These are phyloP conservation scores for Beris morrisii DNA, from an alignment of 2,888 invertebrate species.

Conservation along the genomic window DNA sequence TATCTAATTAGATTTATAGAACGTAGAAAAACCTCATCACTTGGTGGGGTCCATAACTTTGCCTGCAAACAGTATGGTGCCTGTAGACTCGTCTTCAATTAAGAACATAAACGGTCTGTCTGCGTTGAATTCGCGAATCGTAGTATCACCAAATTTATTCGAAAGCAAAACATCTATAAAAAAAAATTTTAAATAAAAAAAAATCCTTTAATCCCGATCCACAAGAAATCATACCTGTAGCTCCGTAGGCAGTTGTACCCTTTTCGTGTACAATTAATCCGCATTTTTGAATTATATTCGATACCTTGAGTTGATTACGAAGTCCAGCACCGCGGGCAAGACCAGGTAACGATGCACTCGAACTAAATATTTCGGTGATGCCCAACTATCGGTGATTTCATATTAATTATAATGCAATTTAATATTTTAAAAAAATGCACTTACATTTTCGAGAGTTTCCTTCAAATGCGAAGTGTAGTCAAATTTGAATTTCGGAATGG, in stretches of 20 bases:
- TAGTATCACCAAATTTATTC: conserved; percentile 72
- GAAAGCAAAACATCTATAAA: conserved; percentile 63
- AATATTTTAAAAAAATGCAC: conserved; percentile 20
- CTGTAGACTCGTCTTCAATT: conserved; percentile 73
- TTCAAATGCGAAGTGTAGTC: conserved; percentile 68
- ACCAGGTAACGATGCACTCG: conserved; percentile 70
- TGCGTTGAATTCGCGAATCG: conserved; percentile 65
- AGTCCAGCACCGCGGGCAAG: conserved; percentile 63
- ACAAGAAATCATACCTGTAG: conserved; percentile 57
- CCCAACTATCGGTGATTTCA: conserved; percentile 61
- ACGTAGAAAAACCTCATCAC: conserved; percentile 24
- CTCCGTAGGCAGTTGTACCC: conserved; percentile 71
- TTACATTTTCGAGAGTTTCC: conserved; percentile 64
- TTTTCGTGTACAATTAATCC: conserved; percentile 77
- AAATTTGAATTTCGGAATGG: conserved; percentile 74
- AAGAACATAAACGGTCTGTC: conserved; percentile 78
- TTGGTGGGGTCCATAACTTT: conserved; percentile 67
- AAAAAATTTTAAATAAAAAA: conserved; percentile 37
- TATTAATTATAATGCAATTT: not conserved
- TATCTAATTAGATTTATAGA: too few species aligned
- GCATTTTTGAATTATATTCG: conserved; percentile 72
- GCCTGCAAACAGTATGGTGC: conserved; percentile 75
- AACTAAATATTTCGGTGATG: conserved; percentile 70
- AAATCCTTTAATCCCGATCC: conserved; percentile 36
- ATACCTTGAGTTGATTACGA: conserved; percentile 62